Base-by-base conservation (phyloP, 2,888 invertebrate species). In the Halictus quadricinctus region DNA sequence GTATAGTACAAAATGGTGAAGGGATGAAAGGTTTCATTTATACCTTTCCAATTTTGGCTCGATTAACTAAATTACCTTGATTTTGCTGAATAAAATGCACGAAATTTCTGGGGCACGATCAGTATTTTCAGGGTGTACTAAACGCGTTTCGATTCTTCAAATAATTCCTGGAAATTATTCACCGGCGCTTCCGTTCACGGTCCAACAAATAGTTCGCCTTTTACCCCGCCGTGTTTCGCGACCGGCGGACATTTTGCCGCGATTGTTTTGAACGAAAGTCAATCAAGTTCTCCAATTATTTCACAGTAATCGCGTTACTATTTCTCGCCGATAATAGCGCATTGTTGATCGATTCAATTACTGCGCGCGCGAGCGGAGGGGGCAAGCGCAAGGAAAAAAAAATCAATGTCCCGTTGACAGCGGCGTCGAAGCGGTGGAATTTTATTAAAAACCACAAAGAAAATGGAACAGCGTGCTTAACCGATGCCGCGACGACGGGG, bases 381-480 rank as follows among this genome's bases (percentile, higher is more conserved):
- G 15, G 29, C 13, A 0, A 6, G 25, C 25, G 6, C 25, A 29
- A 69, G 54, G 54, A 21, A 21, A 66, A 54, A 54, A 50, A 73
- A 74, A 72, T 60, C 60, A 72, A 79, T 79, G 79, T 72, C 58
- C 48, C 64, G 46, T 75, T 69, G 70, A 48, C 36, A n/a, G 29
- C n/a, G 21, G 43, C 70, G 60, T 15, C 43, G 54, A 6, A 21
- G n/a, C 29, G 29, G 48, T 36, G 60, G 41, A 48, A 66, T 84
- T 84, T 84, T 79, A 79, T 79, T 84, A 79, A 79, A 83, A 66
- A 79, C 25, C 76, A 58, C 48, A 69, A 76, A 83, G 79, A 83
- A 76, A 79, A 43, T 70, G 60, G 43, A 75, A 64, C 75, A 72
- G 36, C 75, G 21, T 41, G 72, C 58, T 60, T 36, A 79, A 79